Conservation (phyloP, 2,888 invertebrate species). For the Tenthredo amoena region DNA sequence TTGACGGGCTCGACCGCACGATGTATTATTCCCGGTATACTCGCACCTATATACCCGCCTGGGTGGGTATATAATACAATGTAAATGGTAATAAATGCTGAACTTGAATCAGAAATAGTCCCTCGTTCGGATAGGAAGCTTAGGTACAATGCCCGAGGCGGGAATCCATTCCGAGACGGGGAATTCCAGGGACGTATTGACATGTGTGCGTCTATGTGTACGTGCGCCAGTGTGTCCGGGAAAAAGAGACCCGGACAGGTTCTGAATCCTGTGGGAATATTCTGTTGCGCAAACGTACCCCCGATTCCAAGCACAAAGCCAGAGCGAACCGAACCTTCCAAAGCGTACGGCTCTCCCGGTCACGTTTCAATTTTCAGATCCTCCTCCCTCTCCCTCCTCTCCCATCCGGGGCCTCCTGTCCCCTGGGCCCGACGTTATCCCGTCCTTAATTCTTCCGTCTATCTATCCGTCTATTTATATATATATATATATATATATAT, state of each 20-base stretch:
- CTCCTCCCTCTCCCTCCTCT: background rate
- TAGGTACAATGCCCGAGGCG: conserved; percentile 37
- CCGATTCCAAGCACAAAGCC: conserved; percentile 52
- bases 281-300: conserved; percentile 61
- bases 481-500: no score
- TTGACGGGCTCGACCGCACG: background rate
- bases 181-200: conserved; percentile 22
- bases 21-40: background rate
- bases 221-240: background rate
- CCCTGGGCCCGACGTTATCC: conserved; percentile 9
- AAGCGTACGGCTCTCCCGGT: conserved; percentile 40
- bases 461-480: background rate
- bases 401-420: background rate
- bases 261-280: conserved; percentile 69
- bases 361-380: conserved; percentile 51
- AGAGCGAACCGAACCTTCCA: conserved; percentile 48
- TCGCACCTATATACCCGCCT: background rate
- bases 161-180: conserved; percentile 40
- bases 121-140: conserved; percentile 11
- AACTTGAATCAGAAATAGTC: conserved; percentile 39
- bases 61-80: background rate
- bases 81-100: conserved; percentile 33
- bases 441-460: conserved; percentile 2
- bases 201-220: background rate
- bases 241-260: conserved; percentile 57